These are phyloP conservation scores for Acanthornis magna DNA, from an alignment of 2,797 vertebrate genomes.

Conservation along the genomic window DNA sequence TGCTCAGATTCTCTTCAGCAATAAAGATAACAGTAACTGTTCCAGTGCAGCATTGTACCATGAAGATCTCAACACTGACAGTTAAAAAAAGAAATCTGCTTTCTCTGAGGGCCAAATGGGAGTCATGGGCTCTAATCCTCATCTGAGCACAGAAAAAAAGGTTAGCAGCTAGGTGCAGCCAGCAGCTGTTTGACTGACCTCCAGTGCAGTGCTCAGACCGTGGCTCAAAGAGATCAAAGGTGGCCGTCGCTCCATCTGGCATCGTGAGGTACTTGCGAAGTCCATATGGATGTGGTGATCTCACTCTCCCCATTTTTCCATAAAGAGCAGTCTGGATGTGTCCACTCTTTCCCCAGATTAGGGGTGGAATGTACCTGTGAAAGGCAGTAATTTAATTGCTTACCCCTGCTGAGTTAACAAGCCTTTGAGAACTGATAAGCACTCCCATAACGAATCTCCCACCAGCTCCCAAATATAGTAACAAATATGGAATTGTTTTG, in stretches of 20 bases:
- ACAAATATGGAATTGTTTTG: not conserved
- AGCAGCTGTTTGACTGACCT: constrained; percentile 77
- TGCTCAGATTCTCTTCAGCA: not conserved
- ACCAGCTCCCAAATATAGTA: not conserved
- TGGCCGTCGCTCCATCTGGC: constrained; percentile 92
- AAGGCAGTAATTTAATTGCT: not conserved
- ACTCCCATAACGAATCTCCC: not conserved
- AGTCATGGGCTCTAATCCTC: not conserved
- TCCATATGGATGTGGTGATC: constrained; percentile 87
- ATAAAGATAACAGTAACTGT: not conserved
- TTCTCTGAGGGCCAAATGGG: not conserved
- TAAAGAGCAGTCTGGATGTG: constrained; percentile 94
- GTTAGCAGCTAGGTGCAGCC: not conserved
- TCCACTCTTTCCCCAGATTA: constrained; percentile 96
- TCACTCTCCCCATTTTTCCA: constrained; percentile 92
- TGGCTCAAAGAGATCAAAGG: constrained; percentile 93
- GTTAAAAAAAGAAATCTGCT: not conserved
- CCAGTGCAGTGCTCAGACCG: constrained; percentile 83
- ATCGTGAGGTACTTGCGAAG: constrained; percentile 89
- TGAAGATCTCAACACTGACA: not conserved
- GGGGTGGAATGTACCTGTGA: constrained; percentile 92
- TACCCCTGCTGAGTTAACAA: not conserved
- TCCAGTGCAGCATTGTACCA: not conserved
- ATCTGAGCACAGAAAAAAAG: not conserved
- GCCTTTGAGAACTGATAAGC: not conserved